These are phyloP conservation scores for Charaxes varanes DNA, from an alignment of 1,140 invertebrate genomes.

Conservation along the genomic window DNA sequence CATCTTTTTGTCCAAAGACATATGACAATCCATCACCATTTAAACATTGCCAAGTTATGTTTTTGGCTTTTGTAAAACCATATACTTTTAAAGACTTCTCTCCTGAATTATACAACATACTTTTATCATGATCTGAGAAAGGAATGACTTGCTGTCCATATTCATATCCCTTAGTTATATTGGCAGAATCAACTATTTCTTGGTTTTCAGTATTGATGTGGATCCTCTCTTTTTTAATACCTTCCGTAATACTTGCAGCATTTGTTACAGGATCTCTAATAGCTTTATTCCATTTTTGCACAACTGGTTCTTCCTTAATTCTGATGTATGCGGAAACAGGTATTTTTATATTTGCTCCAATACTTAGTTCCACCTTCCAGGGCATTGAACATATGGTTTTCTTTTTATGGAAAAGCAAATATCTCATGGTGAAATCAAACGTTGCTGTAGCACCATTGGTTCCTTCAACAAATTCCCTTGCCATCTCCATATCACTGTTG, in stretches of 20 bases:
- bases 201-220: slow-evolving; percentile 55
- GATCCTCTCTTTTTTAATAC: slow-evolving; percentile 34
- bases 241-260: slow-evolving; percentile 37
- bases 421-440: slow-evolving; percentile 57
- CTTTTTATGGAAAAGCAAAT: slow-evolving; percentile 58
- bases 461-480: slow-evolving; percentile 43
- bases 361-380: slow-evolving; percentile 63
- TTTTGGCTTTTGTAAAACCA: slow-evolving; percentile 58
- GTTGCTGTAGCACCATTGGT: slow-evolving; percentile 52
- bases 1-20: slow-evolving; percentile 55
- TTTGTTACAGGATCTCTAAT: slow-evolving; percentile 49
- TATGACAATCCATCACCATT: slow-evolving; percentile 61
- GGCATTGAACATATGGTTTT: slow-evolving; percentile 39
- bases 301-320: slow-evolving; percentile 51
- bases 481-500: slow-evolving; percentile 32
- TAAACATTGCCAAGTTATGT: slow-evolving; percentile 59
- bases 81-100: slow-evolving; percentile 53
- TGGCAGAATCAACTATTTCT: slow-evolving; percentile 24
- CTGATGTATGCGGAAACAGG: slow-evolving; percentile 59
- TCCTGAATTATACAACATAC: slow-evolving; percentile 61
- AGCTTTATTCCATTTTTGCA: slow-evolving; percentile 46
- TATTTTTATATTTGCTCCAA: slow-evolving; percentile 65
- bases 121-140: slow-evolving; percentile 48
- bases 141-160: slow-evolving; percentile 65
- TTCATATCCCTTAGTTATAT: slow-evolving; percentile 50